These are phyloP conservation scores for Pristis pectinata DNA, from an alignment of 2,797 vertebrate genomes.

Conservation along the genomic window DNA sequence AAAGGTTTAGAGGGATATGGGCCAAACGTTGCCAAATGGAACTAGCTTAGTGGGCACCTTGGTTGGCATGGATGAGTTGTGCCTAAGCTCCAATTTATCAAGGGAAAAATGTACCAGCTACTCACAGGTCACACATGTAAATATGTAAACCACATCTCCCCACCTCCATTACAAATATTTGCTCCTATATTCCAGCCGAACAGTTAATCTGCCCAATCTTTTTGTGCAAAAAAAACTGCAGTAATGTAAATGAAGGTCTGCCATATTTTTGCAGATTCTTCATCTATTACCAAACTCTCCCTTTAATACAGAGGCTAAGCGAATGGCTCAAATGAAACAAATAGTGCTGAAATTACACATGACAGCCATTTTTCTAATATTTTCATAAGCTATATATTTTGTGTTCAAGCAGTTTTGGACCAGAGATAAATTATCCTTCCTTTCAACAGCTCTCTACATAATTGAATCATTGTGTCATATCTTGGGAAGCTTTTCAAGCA, in stretches of 20 bases:
- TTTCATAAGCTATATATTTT: background rate
- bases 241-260: background rate
- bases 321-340: background rate
- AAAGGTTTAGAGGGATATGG: too few relatives aligned
- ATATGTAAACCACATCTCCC: too few relatives aligned
- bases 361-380: background rate
- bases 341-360: background rate
- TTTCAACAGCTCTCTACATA: background rate
- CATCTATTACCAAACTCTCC: background rate
- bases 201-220: background rate
- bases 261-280: background rate
- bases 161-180: background rate
- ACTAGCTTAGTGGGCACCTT: too few relatives aligned
- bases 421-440: background rate
- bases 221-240: background rate
- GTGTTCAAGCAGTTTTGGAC: background rate
- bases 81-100: too few relatives aligned
- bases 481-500: background rate
- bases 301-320: background rate
- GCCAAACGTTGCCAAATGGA: too few relatives aligned
- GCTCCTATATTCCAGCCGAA: background rate
- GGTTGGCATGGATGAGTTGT: too few relatives aligned
- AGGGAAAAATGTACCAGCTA: too few relatives aligned
- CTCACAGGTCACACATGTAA: too few relatives aligned
- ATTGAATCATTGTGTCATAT: background rate